Percentiles rank a stretch among this genome's conserved stretches.
Conservation (phyloP, 2,888 invertebrate species). For the Agriopis marginaria region DNA sequence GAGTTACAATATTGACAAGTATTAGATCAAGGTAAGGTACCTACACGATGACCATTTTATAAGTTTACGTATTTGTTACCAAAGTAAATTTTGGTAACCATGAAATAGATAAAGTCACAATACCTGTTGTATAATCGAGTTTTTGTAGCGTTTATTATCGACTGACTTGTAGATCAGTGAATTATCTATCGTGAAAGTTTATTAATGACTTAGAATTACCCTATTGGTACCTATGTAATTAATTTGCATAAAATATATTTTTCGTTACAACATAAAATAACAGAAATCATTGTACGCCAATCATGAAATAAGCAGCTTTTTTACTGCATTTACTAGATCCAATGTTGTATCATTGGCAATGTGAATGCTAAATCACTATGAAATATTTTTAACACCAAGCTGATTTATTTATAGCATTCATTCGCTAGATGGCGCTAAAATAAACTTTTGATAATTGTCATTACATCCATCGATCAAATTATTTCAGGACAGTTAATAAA, state of each 20-base stretch:
- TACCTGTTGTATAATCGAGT: neutral
- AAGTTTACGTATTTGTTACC: conserved; percentile 32
- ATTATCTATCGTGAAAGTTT: conserved; percentile 2
- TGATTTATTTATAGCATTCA: neutral
- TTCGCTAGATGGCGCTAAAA: conserved; percentile 22
- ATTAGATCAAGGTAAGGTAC: conserved; percentile 28
- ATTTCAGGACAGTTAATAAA: conserved; percentile 21
- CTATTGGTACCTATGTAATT: neutral
- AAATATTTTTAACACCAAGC: conserved; percentile 5
- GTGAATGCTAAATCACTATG: conserved; percentile 46
- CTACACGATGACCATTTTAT: conserved; percentile 17
- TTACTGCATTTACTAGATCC: conserved; percentile 44
- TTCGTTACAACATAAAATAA: neutral
- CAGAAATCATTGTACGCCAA: neutral
- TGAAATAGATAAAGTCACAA: conserved; percentile 6
- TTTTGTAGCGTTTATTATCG: conserved; percentile 25
- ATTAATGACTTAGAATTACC: neutral
- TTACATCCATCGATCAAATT: neutral
- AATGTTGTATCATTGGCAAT: conserved; percentile 56
- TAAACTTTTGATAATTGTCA: neutral
- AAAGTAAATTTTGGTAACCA: conserved; percentile 23
- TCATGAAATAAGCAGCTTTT: conserved; percentile 16
- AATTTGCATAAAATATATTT: conserved; percentile 1
- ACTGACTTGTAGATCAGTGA: conserved; percentile 35
- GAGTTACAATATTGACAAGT: conserved; percentile 46